phyloP scores from a whole-genome alignment of 2,113 vertebrate genomes.

The Clupea harengus region DNA sequence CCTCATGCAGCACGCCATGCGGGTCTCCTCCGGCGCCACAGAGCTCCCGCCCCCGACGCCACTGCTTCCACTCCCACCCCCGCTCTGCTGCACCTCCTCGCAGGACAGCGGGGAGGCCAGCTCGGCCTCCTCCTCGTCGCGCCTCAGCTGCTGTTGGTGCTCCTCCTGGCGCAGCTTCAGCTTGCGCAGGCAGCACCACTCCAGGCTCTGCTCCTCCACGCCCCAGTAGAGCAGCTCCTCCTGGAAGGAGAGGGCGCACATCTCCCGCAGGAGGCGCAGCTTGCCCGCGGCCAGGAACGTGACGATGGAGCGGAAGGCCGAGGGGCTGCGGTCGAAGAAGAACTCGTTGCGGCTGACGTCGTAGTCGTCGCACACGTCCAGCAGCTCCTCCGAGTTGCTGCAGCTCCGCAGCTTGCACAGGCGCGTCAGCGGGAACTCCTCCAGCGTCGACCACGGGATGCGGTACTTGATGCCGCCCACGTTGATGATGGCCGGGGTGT shows the following conservation, averaged over 20 bases:
- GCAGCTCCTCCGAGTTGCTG: constrained; percentile 86
- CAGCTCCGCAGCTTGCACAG: constrained; percentile 85
- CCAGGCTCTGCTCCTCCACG: constrained; percentile 87
- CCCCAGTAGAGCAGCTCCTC: constrained; percentile 97
- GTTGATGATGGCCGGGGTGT: constrained; percentile 84
- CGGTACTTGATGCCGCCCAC: constrained; percentile 91
- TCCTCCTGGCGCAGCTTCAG: constrained; percentile 86
- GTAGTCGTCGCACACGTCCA: constrained; percentile 93
- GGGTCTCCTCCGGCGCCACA: constrained; percentile 60
- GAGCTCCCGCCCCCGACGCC: constrained; percentile 34
- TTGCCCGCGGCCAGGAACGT: constrained; percentile 90
- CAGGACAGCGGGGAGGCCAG: constrained; percentile 57
- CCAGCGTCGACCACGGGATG: constrained; percentile 92
- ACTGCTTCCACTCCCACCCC: not conserved
- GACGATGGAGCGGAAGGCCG: constrained; percentile 90
- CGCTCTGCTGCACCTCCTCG: constrained; percentile 58
- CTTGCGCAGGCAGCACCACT: constrained; percentile 91
- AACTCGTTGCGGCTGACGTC: constrained; percentile 90
- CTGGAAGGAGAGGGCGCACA: constrained; percentile 93
- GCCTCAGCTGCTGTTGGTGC: constrained; percentile 76
- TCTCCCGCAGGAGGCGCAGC: constrained; percentile 87
- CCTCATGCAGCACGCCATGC: constrained; percentile 70
- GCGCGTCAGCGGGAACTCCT: constrained; percentile 87
- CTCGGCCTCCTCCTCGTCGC: constrained; percentile 71
- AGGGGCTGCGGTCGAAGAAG: constrained; percentile 95